Percentiles rank a stretch among this genome's conserved stretches.
phyloP scores from a whole-genome alignment of 1,140 invertebrate genomes.

The Scaptomyza hsui region DNA sequence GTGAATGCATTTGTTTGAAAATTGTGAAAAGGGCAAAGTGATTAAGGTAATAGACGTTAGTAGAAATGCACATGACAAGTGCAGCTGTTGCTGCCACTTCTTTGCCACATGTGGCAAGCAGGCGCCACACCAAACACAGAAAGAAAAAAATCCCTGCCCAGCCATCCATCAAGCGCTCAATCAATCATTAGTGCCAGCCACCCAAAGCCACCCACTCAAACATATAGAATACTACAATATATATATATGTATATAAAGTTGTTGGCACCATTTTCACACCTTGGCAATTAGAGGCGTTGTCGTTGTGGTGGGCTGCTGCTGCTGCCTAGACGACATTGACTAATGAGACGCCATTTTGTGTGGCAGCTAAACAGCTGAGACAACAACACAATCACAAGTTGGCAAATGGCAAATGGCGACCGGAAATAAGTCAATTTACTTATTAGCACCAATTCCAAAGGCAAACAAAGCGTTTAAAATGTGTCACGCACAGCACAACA shows the following conservation, averaged over 20 bases:
- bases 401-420: slow-evolving; percentile 53
- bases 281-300: slow-evolving; percentile 62
- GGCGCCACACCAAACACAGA: slow-evolving; percentile 10
- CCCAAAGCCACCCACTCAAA: background rate
- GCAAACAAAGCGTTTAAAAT: slow-evolving; percentile 66
- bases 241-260: slow-evolving; percentile 41
- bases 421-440: slow-evolving; percentile 81
- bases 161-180: slow-evolving; percentile 78
- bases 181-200: slow-evolving; percentile 67
- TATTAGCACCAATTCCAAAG: slow-evolving; percentile 59
- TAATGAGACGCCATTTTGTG: slow-evolving; percentile 78
- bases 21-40: slow-evolving; percentile 75
- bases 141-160: slow-evolving; percentile 20
- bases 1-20: slow-evolving; percentile 52
- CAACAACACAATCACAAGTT: slow-evolving; percentile 49
- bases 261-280: slow-evolving; percentile 64
- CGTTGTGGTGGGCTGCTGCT: slow-evolving; percentile 11
- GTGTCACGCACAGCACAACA: slow-evolving; percentile 63
- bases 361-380: slow-evolving; percentile 67
- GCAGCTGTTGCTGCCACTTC: slow-evolving; percentile 57
- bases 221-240: no score
- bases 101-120: slow-evolving; percentile 40
- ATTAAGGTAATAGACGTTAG: slow-evolving; percentile 68
- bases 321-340: slow-evolving; percentile 73
- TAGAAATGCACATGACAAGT: slow-evolving; percentile 68